phyloP scores from a whole-genome alignment of 2,888 invertebrate genomes.

The Perizoma flavofasciatum region DNA sequence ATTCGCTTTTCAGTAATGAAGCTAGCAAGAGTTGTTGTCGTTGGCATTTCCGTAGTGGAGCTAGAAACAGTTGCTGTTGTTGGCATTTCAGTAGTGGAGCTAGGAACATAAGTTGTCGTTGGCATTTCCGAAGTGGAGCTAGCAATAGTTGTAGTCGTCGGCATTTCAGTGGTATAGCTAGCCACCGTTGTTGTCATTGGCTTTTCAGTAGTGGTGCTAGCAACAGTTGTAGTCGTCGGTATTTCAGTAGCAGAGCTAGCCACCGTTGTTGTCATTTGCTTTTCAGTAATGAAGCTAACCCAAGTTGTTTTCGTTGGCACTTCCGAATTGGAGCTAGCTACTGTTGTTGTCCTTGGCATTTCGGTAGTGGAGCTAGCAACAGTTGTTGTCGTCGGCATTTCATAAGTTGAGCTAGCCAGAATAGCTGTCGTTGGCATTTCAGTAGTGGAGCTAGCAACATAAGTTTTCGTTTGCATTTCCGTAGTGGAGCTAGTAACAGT shows the following conservation, averaged over 20 bases:
- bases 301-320: background rate
- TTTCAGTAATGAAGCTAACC: too few relatives aligned
- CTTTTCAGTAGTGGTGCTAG: background rate
- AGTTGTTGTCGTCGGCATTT: background rate
- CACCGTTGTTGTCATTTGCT: too few relatives aligned
- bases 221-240: too few relatives aligned
- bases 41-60: background rate
- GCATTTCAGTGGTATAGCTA: background rate
- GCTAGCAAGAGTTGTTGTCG: too few relatives aligned
- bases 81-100: background rate
- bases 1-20: too few relatives aligned
- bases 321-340: background rate
- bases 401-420: background rate
- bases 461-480: background rate
- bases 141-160: background rate
- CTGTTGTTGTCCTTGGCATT: background rate
- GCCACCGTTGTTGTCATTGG: background rate
- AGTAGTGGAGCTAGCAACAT: too few relatives aligned
- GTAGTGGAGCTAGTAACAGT: background rate
- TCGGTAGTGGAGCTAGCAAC: background rate
- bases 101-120: background rate
- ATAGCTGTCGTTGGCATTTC: too few relatives aligned
- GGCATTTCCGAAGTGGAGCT: background rate
- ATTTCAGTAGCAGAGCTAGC: background rate
- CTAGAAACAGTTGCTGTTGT: background rate